A percentile compares a stretch with the other conserved stretches of the same genome.
Conservation (phyloP, 2,888 invertebrate species). For the Acleris laterana region DNA sequence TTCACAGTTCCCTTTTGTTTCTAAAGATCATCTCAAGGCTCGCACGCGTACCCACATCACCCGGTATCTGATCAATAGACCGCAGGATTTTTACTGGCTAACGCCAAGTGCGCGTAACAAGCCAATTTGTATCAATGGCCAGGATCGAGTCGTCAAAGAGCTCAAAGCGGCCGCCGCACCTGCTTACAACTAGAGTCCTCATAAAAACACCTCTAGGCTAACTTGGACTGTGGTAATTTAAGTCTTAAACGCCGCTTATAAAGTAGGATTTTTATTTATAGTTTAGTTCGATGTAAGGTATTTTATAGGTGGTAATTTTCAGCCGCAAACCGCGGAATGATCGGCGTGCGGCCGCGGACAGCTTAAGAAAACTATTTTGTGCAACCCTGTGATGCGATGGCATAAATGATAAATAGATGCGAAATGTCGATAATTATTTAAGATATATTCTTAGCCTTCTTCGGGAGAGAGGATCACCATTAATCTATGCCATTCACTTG, state of each 20-base stretch:
- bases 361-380: slow-evolving; percentile 50
- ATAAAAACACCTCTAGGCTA: slow-evolving; percentile 57
- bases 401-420: slow-evolving; percentile 18
- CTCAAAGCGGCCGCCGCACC: slow-evolving; percentile 75
- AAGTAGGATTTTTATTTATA: slow-evolving; percentile 40
- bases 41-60: slow-evolving; percentile 28
- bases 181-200: slow-evolving; percentile 70
- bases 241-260: slow-evolving; percentile 38
- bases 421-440: slow-evolving; percentile 22
- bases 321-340: slow-evolving; percentile 75
- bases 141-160: slow-evolving; percentile 61
- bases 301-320: slow-evolving; percentile 55
- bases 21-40: slow-evolving; percentile 12
- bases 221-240: slow-evolving; percentile 31
- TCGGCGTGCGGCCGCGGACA: slow-evolving; percentile 53
- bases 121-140: slow-evolving; percentile 73
- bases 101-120: slow-evolving; percentile 58
- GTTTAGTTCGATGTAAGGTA: slow-evolving; percentile 39
- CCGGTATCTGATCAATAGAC: slow-evolving; percentile 36
- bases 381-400: slow-evolving; percentile 28
- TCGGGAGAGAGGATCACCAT: too few species aligned
- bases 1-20: slow-evolving; percentile 8
- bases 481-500: too few species aligned
- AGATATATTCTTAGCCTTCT: neutral
- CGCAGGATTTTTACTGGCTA: slow-evolving; percentile 33